Evolutionary conservation across 1,140 invertebrate species (phyloP).

Genomic region (Littorina saxatilis): DNA sequence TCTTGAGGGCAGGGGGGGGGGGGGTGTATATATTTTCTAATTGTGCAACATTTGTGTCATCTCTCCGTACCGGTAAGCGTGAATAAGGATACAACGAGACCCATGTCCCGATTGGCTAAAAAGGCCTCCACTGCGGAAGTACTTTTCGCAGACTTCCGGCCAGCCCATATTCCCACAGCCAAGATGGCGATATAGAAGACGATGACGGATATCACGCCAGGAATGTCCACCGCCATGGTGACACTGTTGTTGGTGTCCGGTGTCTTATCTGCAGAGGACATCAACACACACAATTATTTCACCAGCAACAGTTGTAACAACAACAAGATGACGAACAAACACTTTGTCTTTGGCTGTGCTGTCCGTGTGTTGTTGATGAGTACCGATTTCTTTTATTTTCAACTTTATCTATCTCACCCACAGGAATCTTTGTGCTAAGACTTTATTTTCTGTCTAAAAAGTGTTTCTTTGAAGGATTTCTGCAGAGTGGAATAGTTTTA

Average conservation of each 20-base stretch:
- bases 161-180: constrained; percentile 57
- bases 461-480: too few relatives aligned
- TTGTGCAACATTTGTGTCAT: too few relatives aligned
- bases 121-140: constrained; percentile 91
- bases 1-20: too few relatives aligned
- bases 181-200: constrained; percentile 63
- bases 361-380: too few relatives aligned
- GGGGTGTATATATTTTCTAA: too few relatives aligned
- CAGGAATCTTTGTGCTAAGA: too few relatives aligned
- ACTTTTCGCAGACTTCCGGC: constrained; percentile 79
- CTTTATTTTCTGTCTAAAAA: too few relatives aligned
- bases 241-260: background rate
- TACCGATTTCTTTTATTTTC: too few relatives aligned
- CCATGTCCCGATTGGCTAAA: constrained; percentile 94
- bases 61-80: constrained; percentile 98
- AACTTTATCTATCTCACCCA: too few relatives aligned
- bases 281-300: background rate
- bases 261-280: background rate
- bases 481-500: too few relatives aligned
- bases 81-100: constrained; percentile 94
- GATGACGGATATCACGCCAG: constrained; percentile 82
- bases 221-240: constrained; percentile 83
- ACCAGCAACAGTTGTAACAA: too few relatives aligned
- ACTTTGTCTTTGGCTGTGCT: background rate
- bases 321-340: background rate